Conservation (phyloP, 2,888 invertebrate genomes). For the Rotaria magnacalcarata region DNA sequence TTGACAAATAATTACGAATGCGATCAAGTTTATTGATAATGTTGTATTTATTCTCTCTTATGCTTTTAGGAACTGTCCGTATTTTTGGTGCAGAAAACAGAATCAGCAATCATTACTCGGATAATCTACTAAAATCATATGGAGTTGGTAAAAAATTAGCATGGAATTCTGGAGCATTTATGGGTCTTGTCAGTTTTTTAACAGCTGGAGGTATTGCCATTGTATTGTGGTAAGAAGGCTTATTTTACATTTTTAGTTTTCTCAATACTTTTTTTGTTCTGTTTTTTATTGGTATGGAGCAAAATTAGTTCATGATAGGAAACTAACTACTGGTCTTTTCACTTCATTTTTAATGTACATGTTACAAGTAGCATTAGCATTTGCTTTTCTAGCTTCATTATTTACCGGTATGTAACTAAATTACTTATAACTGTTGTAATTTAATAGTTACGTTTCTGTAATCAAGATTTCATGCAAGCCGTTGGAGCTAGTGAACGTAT, state of each 20-base stretch:
- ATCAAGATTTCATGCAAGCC: conserved; percentile 50
- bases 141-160: conserved; percentile 54
- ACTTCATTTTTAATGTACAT: conserved; percentile 58
- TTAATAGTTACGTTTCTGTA: neutral
- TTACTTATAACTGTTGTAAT: neutral
- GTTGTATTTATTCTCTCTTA: neutral
- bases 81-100: conserved; percentile 55
- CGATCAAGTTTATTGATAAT: too few relatives aligned
- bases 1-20: too few relatives aligned
- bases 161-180: conserved; percentile 51
- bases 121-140: conserved; percentile 54
- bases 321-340: conserved; percentile 54
- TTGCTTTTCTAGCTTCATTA: conserved; percentile 55
- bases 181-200: conserved; percentile 52
- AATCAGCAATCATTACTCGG: conserved; percentile 49
- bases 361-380: conserved; percentile 54
- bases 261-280: neutral
- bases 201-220: conserved; percentile 53
- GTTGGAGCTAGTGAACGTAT: conserved; percentile 56
- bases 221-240: conserved; percentile 51
- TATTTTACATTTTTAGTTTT: neutral
- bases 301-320: conserved; percentile 54
- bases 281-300: conserved; percentile 52
- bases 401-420: conserved; percentile 51
- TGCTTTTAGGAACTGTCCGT: conserved; percentile 52